Percentiles rank a stretch among this genome's conserved stretches.
Evolutionary conservation across 2,113 vertebrate species (phyloP).

Genomic region (Tachysurus fulvidraco): DNA sequence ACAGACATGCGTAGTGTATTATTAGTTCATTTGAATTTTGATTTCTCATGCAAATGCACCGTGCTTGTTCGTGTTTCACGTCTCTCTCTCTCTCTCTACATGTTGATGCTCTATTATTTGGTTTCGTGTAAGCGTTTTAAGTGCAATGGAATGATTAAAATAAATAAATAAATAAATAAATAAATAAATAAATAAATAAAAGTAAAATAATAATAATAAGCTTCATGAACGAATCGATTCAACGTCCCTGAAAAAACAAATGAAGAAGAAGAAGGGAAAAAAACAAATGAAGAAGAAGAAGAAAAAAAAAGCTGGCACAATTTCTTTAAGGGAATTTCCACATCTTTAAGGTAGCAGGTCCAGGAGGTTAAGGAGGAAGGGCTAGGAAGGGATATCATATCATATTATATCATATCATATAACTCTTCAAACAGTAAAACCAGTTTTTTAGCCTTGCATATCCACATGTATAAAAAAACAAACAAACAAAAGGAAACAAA

Average conservation of each 20-base stretch:
- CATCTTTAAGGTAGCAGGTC: background rate
- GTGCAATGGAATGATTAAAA: background rate
- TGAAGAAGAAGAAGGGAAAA: background rate
- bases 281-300: background rate
- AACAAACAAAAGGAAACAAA: background rate
- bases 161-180: too few species aligned
- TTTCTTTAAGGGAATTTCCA: background rate
- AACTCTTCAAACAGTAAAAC: slow-evolving; percentile 39
- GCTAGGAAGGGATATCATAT: background rate
- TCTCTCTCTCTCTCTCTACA: background rate
- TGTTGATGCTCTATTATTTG: background rate
- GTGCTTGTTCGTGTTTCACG: slow-evolving; percentile 2
- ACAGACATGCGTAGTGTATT: slow-evolving; percentile 43
- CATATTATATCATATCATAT: background rate
- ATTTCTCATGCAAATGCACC: slow-evolving; percentile 42
- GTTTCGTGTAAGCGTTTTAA: background rate
- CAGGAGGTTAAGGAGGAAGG: background rate
- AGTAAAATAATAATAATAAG: too few species aligned
- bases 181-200: background rate
- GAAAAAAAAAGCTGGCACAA: background rate
- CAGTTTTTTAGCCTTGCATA: slow-evolving; percentile 43
- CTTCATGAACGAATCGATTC: slow-evolving; percentile 6
- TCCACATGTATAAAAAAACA: slow-evolving; percentile 24
- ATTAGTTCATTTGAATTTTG: slow-evolving; percentile 16
- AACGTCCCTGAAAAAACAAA: slow-evolving; percentile 5